Evolutionary conservation across 1,140 invertebrate genomes (phyloP).

Genomic region (Theocolax elegans): DNA sequence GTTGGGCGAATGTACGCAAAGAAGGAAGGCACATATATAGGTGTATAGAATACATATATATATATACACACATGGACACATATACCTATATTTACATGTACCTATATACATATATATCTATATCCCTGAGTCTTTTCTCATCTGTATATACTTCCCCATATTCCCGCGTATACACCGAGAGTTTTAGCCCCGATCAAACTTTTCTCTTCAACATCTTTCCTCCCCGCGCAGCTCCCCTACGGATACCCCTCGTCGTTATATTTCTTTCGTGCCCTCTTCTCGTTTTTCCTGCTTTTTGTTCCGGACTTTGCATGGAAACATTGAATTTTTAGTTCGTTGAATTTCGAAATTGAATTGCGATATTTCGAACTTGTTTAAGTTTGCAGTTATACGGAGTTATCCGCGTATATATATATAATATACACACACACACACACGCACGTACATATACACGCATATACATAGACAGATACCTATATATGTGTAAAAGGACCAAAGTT

Average conservation of each 20-base stretch:
- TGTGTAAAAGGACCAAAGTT: constrained; percentile 32
- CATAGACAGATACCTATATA: not conserved
- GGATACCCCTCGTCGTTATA: not conserved
- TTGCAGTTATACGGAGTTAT: constrained; percentile 35
- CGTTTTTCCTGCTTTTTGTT: constrained; percentile 25
- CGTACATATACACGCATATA: too few relatives aligned
- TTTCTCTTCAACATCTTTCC: not conserved
- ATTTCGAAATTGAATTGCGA: constrained; percentile 42
- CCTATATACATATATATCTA: not conserved
- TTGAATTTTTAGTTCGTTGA: constrained; percentile 42
- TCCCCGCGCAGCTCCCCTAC: not conserved
- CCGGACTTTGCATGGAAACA: constrained; percentile 40
- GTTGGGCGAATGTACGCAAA: too few relatives aligned
- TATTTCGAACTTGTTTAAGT: constrained; percentile 42
- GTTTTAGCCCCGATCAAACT: constrained; percentile 33
- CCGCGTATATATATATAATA: too few relatives aligned
- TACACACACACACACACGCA: too few relatives aligned
- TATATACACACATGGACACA: not conserved
- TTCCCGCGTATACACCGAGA: too few relatives aligned
- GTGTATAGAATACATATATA: too few relatives aligned
- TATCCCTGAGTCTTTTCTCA: constrained; percentile 7
- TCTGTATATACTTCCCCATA: not conserved
- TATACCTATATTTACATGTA: not conserved
- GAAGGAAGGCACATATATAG: too few relatives aligned
- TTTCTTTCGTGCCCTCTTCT: constrained; percentile 18